phyloP scores from a whole-genome alignment of 1,140 invertebrate species.

The Ctenoplectra terminalis region DNA sequence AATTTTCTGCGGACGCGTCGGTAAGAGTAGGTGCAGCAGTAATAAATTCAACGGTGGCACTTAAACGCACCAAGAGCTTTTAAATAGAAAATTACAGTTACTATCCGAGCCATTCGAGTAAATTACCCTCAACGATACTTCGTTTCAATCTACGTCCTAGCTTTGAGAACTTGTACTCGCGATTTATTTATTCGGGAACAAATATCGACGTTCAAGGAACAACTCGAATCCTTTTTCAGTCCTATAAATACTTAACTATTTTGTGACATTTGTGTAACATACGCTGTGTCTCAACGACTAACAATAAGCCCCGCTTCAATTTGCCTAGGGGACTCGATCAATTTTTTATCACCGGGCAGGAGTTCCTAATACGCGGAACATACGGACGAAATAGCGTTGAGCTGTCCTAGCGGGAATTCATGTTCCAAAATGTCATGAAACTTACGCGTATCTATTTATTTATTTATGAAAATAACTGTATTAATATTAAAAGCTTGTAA shows the following conservation, averaged over 20 bases:
- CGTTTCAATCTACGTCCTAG: conserved; percentile 12
- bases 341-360: neutral
- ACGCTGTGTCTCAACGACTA: neutral
- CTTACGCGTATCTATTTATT: neutral
- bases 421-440: neutral
- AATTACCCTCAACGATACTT: conserved; percentile 39
- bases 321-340: neutral
- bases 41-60: conserved; percentile 53
- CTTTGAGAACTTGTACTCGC: neutral
- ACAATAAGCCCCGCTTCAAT: neutral
- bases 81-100: conserved; percentile 63
- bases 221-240: neutral
- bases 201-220: neutral
- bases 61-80: conserved; percentile 44
- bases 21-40: conserved; percentile 7
- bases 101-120: conserved; percentile 37
- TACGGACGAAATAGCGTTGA: too few relatives aligned
- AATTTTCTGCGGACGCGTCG: conserved; percentile 33
- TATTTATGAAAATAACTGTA: neutral
- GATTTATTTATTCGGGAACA: conserved; percentile 33
- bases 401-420: neutral
- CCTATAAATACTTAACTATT: neutral
- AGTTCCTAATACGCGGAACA: neutral
- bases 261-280: neutral
- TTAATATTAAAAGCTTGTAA: neutral